phyloP scores from a whole-genome alignment of 2,797 vertebrate genomes.

The Dermochelys coriacea region DNA sequence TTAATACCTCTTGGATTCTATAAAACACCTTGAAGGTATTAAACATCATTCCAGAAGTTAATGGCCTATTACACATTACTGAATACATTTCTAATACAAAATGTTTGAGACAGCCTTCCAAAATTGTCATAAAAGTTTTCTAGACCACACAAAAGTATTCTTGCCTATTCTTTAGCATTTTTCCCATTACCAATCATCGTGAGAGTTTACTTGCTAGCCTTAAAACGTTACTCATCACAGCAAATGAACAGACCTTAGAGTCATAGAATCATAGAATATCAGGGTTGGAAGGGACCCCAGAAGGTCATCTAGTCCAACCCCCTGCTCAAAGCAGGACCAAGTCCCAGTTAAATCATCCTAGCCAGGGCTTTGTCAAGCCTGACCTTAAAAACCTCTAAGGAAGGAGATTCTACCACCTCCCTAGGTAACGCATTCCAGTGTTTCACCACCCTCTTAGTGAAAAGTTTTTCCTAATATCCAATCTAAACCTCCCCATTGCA shows the following conservation, averaged over 20 bases:
- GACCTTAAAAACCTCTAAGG: no score
- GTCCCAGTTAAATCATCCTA: no score
- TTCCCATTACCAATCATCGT: background rate
- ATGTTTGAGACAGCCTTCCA: background rate
- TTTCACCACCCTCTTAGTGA: no score
- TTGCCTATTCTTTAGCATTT: background rate
- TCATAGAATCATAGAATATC: no score
- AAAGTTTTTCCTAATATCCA: no score
- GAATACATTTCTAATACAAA: background rate
- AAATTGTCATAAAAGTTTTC: background rate
- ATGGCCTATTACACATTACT: background rate
- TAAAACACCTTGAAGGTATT: background rate
- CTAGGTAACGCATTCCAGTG: no score
- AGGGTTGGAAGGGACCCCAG: no score
- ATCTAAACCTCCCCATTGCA: no score
- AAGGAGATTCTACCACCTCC: no score
- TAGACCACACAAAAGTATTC: background rate
- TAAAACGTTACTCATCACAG: rapidly evolving
- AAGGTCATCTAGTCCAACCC: no score
- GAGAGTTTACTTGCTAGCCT: background rate
- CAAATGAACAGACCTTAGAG: background rate
- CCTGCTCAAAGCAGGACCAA: no score
- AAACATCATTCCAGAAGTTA: background rate
- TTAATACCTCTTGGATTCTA: background rate
- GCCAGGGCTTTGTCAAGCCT: no score